Evolutionary conservation across 2,113 vertebrate genomes (phyloP).

Genomic region (Protobothrops flavoviridis): DNA sequence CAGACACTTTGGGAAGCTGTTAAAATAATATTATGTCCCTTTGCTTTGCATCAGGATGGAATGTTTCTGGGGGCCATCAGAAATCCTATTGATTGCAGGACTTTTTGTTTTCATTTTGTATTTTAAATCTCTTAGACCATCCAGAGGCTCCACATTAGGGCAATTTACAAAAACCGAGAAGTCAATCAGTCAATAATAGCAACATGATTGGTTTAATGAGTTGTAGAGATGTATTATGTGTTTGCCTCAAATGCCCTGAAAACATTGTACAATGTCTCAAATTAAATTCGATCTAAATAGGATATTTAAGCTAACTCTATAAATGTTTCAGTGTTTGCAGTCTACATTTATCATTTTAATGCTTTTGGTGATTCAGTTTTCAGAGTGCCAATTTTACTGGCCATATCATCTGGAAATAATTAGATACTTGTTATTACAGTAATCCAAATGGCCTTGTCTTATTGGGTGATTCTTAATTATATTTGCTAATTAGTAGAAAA

Average conservation of each 20-base stretch:
- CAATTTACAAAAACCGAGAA: background rate
- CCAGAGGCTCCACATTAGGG: background rate
- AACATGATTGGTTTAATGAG: background rate
- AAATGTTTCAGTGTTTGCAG: background rate
- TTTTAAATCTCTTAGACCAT: background rate
- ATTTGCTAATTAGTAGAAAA: background rate
- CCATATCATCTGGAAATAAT: background rate
- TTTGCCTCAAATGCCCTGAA: background rate
- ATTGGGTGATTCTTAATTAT: background rate
- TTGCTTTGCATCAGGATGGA: background rate
- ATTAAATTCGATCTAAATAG: background rate
- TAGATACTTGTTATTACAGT: background rate
- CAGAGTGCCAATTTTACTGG: background rate
- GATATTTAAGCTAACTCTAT: background rate
- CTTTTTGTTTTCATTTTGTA: background rate
- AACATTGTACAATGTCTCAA: background rate
- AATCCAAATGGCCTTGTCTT: background rate
- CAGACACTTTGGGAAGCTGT: background rate
- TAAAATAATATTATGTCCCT: background rate
- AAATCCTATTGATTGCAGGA: background rate
- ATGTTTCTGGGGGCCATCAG: background rate
- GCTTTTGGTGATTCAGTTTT: background rate
- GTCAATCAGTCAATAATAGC: background rate
- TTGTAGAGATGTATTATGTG: background rate
- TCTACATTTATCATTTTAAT: background rate